These are phyloP conservation scores for human DNA, from an alignment of 2,113 vertebrate genomes.

Conservation along the genomic window DNA sequence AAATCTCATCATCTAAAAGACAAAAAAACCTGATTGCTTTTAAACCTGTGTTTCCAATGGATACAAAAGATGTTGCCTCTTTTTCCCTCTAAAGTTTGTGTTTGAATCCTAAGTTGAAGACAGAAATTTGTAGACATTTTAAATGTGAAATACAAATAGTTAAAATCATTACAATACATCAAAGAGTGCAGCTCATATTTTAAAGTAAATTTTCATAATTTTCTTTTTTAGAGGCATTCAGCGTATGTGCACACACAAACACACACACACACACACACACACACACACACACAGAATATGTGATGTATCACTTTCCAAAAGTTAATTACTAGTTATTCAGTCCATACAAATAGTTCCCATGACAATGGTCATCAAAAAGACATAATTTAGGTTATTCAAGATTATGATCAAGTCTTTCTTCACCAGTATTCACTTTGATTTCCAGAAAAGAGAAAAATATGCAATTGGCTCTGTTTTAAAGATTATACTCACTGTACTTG, in stretches of 20 bases:
- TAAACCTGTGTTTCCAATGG: not conserved
- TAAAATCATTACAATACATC: not conserved
- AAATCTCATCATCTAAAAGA: conserved; percentile 3
- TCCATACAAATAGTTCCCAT: not conserved
- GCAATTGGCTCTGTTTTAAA: not conserved
- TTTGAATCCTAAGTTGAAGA: conserved; percentile 1
- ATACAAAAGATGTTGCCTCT: not conserved
- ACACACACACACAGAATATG: not conserved
- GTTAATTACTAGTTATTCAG: not conserved
- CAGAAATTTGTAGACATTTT: not conserved
- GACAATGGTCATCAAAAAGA: not conserved
- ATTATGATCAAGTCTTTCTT: not conserved
- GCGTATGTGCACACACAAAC: too few relatives aligned
- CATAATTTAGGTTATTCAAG: not conserved
- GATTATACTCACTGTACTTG: not conserved
- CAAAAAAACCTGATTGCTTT: not conserved
- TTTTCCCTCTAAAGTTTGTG: conserved; percentile 8
- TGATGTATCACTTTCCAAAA: not conserved
- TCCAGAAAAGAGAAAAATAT: conserved; percentile 15
- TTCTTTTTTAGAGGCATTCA: not conserved
- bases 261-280: not conserved
- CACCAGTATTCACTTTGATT: conserved; percentile 8
- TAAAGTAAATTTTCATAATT: not conserved
- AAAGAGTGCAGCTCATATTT: not conserved
- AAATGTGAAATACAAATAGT: not conserved